Evolutionary conservation across 2,888 invertebrate species (phyloP).

Genomic region (Caenorhabditis sulstoni): DNA sequence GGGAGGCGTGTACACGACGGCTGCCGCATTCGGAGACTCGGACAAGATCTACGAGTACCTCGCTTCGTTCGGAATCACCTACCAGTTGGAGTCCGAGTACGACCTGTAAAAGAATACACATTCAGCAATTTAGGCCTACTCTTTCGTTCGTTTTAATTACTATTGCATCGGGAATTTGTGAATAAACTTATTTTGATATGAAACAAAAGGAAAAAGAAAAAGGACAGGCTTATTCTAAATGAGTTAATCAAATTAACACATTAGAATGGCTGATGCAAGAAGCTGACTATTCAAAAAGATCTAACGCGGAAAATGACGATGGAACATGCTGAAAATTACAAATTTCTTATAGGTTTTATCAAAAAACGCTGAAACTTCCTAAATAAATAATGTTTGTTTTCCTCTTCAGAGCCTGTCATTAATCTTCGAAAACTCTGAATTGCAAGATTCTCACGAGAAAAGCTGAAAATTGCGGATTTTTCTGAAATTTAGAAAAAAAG

Average conservation of each 20-base stretch:
- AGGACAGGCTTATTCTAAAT: slow-evolving; percentile 20
- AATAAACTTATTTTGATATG: no score
- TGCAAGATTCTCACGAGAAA: no score
- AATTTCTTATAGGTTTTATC: background rate
- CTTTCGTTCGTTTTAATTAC: no score
- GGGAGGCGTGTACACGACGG: slow-evolving; percentile 91
- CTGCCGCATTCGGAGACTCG: slow-evolving; percentile 86
- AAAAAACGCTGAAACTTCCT: no score
- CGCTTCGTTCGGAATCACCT: slow-evolving; percentile 84
- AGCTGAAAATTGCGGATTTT: no score
- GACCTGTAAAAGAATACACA: slow-evolving; percentile 1
- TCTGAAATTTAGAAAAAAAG: no score
- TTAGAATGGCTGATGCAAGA: slow-evolving; percentile 38
- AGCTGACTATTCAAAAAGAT: slow-evolving; percentile 15
- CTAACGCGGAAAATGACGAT: background rate
- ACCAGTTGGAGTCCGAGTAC: slow-evolving; percentile 55
- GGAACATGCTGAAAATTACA: background rate
- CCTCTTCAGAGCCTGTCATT: no score
- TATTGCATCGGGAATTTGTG: no score
- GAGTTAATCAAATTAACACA: slow-evolving; percentile 7
- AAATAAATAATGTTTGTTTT: no score
- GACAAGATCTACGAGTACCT: slow-evolving; percentile 88
- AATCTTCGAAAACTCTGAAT: no score
- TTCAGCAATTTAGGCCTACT: no score
- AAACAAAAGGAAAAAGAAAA: no score